phyloP scores from a whole-genome alignment of 2,113 vertebrate genomes.

The Heteronetta atricapilla region DNA sequence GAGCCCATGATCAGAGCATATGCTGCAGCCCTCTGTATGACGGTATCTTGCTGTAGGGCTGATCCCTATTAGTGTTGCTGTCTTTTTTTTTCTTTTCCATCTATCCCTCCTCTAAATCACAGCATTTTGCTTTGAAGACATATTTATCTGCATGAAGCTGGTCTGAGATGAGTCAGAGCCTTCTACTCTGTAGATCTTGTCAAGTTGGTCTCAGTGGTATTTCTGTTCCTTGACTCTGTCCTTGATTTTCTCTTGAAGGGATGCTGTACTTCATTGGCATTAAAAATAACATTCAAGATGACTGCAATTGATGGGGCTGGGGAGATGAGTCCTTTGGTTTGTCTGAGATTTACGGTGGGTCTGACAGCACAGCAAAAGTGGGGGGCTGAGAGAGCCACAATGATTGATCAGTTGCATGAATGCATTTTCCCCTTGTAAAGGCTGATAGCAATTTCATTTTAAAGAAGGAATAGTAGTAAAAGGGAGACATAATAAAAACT shows the following conservation, averaged over 20 bases:
- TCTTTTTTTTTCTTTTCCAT: background rate
- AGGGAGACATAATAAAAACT: background rate
- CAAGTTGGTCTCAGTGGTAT: rapidly evolving
- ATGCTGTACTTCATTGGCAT: background rate
- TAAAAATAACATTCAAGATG: background rate
- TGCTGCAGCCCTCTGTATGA: background rate
- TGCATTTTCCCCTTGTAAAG: background rate
- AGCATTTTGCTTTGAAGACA: background rate
- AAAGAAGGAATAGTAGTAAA: background rate
- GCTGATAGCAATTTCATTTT: background rate
- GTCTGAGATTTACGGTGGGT: background rate
- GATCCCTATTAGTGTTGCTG: background rate
- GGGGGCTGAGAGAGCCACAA: background rate
- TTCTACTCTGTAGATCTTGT: background rate
- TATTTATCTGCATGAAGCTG: background rate
- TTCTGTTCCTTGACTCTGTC: background rate
- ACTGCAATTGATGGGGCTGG: background rate
- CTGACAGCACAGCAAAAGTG: background rate
- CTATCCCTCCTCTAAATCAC: background rate
- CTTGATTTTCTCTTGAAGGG: background rate
- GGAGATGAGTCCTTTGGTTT: background rate
- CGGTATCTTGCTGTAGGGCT: background rate
- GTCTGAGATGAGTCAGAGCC: background rate
- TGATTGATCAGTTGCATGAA: background rate
- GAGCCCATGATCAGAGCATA: background rate